Evolutionary conservation across 2,888 invertebrate species (phyloP), one percentile per base, ranked within the genome.

Genomic region (Drosophila nr. medialis): DNA sequence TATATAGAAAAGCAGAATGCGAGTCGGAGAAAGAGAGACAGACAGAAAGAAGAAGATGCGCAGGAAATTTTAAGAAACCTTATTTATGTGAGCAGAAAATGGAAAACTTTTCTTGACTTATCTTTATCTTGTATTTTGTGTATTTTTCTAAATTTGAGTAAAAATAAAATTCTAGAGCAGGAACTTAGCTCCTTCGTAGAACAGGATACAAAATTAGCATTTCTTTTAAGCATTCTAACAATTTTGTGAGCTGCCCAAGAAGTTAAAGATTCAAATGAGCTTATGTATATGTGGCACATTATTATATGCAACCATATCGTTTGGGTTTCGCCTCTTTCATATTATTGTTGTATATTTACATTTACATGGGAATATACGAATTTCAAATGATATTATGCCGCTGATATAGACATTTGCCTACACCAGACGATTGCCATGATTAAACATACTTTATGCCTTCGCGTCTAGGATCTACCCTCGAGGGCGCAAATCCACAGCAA

Each of bases 21-120:
- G 24, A 40, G 36, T 50, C 21, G 7, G 21, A 45, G 36, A 36
- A n/a, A 42, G 51, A 49, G 34, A 34, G 38, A 42, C n/a, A 42
- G 51, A 49, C 40, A 7, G 34, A 45, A 34, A 54, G 49, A 42
- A 29, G 29, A 49, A 68, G 58, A 77, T 7, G 2, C 45, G 8
- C 2, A 15, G 79, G 83, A 87, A 83, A 89, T 86, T 89, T 89
- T 78, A 85, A 48, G 64, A 86, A 64, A 66, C 75, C 72, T 79
- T 79, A 81, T 83, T 84, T 87, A 83, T 83, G 74, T 67, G 81
- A 64, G 40, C 15, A 60, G 51, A 54, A 71, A 59, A 67, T 24
- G 29, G 18, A 53, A 34, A 32, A 30, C 27, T 60, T 45, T 56
- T 74, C 27, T 32, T 53, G 3, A 4, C 30, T 34, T 8, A 34